Percentiles rank a stretch among this genome's conserved stretches.
These are phyloP conservation scores for Chiloscyllium punctatum DNA, from an alignment of 2,797 vertebrate genomes.

Conservation along the genomic window DNA sequence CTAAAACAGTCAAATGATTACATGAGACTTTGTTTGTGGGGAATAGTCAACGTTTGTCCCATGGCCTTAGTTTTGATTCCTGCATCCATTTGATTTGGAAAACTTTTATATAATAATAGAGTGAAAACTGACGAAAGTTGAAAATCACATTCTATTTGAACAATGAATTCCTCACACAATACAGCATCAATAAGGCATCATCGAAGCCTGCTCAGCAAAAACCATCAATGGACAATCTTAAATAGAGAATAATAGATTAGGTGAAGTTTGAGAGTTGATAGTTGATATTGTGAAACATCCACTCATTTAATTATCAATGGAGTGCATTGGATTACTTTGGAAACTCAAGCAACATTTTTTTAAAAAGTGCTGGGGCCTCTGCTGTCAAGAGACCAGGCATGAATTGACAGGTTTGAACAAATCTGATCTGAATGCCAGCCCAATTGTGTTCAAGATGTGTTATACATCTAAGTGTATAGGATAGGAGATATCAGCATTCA, in stretches of 20 bases:
- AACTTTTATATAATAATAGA: neutral
- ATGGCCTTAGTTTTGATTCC: too few relatives aligned
- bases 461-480: neutral
- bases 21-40: too few relatives aligned
- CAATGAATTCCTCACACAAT: neutral
- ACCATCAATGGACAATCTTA: neutral
- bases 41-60: too few relatives aligned
- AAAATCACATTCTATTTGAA: neutral
- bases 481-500: neutral
- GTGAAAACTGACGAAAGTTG: neutral
- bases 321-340: neutral
- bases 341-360: neutral
- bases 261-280: neutral
- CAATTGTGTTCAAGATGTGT: neutral
- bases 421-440: neutral
- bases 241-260: neutral
- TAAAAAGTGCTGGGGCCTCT: neutral
- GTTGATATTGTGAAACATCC: neutral
- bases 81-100: neutral
- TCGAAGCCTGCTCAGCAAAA: neutral
- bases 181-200: neutral
- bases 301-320: neutral
- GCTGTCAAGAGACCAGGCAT: neutral
- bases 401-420: neutral
- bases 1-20: too few relatives aligned